A percentile compares a stretch with the other conserved stretches of the same genome.
These are phyloP conservation scores for Sphaerodactylus townsendi DNA, from an alignment of 2,113 vertebrate species.

Conservation along the genomic window DNA sequence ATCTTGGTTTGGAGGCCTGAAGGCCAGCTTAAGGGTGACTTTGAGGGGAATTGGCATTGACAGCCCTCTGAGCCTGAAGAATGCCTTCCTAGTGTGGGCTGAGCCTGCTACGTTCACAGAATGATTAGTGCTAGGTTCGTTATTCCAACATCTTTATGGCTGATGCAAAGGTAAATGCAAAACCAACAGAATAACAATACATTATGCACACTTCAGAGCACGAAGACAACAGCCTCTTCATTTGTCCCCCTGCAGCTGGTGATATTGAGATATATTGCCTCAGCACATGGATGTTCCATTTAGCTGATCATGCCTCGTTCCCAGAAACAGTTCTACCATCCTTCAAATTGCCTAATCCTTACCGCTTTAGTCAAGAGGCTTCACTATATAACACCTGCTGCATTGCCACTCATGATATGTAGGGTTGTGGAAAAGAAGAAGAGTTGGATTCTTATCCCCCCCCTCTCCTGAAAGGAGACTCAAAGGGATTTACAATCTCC, in stretches of 20 bases:
- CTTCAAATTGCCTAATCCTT: not conserved
- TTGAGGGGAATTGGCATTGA: not conserved
- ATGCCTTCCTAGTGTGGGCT: not conserved
- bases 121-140: no score
- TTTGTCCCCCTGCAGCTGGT: not conserved
- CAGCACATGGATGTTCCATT: not conserved
- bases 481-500: no score
- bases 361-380: not conserved
- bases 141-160: no score
- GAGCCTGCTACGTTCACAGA: not conserved
- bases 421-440: no score
- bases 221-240: not conserved
- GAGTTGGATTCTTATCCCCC: no score
- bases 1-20: not conserved
- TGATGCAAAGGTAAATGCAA: no score
- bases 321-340: no score
- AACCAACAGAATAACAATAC: no score
- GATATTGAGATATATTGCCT: not conserved
- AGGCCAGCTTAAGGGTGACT: not conserved
- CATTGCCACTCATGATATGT: not conserved
- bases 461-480: no score
- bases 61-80: not conserved
- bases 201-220: not conserved
- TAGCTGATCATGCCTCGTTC: not conserved
- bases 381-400: not conserved